phyloP scores from a whole-genome alignment of 2,797 vertebrate species.

The Enteromius viviparus region DNA sequence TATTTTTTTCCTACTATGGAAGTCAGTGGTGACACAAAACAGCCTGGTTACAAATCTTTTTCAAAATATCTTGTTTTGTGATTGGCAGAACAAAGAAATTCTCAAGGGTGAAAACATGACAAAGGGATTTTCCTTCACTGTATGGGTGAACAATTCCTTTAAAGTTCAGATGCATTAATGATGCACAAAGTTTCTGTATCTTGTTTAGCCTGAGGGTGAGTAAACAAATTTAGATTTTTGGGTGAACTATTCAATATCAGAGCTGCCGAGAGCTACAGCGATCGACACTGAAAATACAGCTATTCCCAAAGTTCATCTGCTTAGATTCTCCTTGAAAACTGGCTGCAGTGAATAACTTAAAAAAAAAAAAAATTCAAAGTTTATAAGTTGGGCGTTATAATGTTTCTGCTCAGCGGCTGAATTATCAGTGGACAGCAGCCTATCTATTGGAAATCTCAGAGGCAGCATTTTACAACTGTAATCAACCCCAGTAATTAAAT shows the following conservation, averaged over 20 bases:
- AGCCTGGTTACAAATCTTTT: too few relatives aligned
- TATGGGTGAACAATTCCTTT: too few relatives aligned
- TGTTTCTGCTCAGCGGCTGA: neutral
- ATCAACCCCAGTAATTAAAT: constrained; percentile 48
- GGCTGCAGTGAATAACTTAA: neutral
- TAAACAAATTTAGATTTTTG: neutral
- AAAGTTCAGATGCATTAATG: neutral
- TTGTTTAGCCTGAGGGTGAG: neutral
- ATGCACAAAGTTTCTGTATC: neutral
- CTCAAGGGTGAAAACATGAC: too few relatives aligned
- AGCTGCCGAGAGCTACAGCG: neutral
- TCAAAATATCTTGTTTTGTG: too few relatives aligned
- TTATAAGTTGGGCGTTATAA: neutral
- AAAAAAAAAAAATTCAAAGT: neutral
- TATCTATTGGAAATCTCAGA: constrained; percentile 33
- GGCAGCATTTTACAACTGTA: constrained; percentile 46
- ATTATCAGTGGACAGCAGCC: constrained; percentile 34
- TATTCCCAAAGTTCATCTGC: constrained; percentile 18
- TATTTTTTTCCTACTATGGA: too few relatives aligned
- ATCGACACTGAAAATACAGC: neutral
- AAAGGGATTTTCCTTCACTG: too few relatives aligned
- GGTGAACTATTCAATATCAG: neutral
- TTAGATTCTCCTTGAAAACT: neutral
- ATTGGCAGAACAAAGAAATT: too few relatives aligned
- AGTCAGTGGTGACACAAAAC: too few relatives aligned